A percentile compares a stretch with the other conserved stretches of the same genome.
Evolutionary conservation across 2,113 vertebrate species (phyloP).

Genomic region (Solea senegalensis): DNA sequence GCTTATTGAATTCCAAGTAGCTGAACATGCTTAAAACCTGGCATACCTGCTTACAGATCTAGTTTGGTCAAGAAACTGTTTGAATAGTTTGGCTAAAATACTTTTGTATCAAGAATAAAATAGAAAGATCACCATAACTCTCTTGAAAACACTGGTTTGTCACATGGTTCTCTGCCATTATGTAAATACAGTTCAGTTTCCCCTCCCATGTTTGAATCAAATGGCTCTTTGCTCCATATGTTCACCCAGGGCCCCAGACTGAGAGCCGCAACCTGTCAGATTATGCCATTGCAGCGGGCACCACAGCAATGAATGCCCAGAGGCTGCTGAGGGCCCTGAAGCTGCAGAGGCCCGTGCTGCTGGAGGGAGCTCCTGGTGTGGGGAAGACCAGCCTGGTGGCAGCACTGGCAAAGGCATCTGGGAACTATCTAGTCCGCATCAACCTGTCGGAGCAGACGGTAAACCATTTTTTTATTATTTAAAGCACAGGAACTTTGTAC

Average conservation of each 20-base stretch:
- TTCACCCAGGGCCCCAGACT: conserved; percentile 79
- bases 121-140: too few relatives aligned
- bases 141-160: too few relatives aligned
- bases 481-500: background rate
- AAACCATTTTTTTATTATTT: conserved; percentile 21
- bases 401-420: conserved; percentile 93
- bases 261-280: conserved; percentile 80
- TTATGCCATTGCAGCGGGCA: conserved; percentile 91
- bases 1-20: too few relatives aligned
- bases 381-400: conserved; percentile 96
- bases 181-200: background rate
- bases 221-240: background rate
- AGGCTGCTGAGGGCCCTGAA: conserved; percentile 91
- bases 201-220: background rate
- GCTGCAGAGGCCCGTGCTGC: conserved; percentile 90
- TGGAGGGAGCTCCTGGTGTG: conserved; percentile 97
- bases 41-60: too few relatives aligned
- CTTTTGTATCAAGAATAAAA: too few relatives aligned
- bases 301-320: conserved; percentile 93
- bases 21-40: too few relatives aligned
- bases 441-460: conserved; percentile 98
- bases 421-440: conserved; percentile 92
- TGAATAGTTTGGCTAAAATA: too few relatives aligned
- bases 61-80: too few relatives aligned
- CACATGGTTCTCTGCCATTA: too few relatives aligned